A percentile compares a stretch with the other conserved stretches of the same genome.
Conservation (phyloP, 53 echinoderm and acorn worm genomes). For the Luidia sarsii region DNA sequence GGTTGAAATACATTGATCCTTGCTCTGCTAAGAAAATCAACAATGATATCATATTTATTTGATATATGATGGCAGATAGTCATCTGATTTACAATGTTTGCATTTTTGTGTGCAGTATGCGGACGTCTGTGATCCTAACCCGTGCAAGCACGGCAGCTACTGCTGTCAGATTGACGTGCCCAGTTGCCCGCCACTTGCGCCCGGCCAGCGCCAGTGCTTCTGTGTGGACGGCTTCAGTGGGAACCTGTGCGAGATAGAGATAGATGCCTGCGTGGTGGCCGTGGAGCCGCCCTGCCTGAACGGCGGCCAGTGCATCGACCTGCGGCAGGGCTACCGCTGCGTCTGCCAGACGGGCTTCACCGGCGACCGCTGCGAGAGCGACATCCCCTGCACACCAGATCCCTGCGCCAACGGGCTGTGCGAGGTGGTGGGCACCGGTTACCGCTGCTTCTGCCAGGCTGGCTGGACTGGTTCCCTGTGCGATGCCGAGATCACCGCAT, state of each 20-base stretch:
- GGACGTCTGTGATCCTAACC: conserved; percentile 83
- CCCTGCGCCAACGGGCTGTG: conserved; percentile 69
- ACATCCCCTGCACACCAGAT: conserved; percentile 69
- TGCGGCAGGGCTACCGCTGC: conserved; percentile 38
- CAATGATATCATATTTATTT: neutral
- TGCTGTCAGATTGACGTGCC: conserved; percentile 78
- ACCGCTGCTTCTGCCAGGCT: conserved; percentile 51
- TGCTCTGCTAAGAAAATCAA: neutral
- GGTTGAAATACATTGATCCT: too few relatives aligned
- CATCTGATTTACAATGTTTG: neutral
- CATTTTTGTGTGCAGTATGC: conserved; percentile 44
- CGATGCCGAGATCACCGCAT: conserved; percentile 46
- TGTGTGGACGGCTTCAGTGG: conserved; percentile 66
- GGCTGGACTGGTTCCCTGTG: conserved; percentile 62
- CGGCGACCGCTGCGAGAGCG: conserved; percentile 55
- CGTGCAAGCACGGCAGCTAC: conserved; percentile 85
- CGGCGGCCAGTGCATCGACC: conserved; percentile 62
- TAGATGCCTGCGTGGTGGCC: conserved; percentile 52
- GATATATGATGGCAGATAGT: neutral
- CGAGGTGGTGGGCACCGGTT: conserved; percentile 50
- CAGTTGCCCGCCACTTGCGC: conserved; percentile 37
- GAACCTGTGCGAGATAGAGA: conserved; percentile 63
- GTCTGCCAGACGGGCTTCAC: conserved; percentile 57
- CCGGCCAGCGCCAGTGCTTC: conserved; percentile 64
- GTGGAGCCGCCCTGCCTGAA: conserved; percentile 69